Evolutionary conservation across 2,888 invertebrate species (phyloP).

Genomic region (Tiliacea aurago): DNA sequence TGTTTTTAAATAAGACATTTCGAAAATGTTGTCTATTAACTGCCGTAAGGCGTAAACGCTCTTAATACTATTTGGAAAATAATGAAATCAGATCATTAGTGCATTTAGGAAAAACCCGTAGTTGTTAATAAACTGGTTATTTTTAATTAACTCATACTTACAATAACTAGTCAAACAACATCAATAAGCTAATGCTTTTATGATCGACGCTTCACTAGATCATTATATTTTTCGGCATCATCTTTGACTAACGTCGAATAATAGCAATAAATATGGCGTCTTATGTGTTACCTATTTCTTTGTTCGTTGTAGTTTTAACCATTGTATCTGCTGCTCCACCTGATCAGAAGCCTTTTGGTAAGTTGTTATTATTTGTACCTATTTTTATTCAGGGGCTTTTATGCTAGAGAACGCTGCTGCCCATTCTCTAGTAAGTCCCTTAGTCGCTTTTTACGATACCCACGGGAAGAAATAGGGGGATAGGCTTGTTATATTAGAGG

Average conservation of each 20-base stretch:
- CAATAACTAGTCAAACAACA: not conserved
- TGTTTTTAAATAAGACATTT: too few relatives aligned
- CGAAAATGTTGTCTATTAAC: too few relatives aligned
- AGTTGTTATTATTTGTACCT: constrained; percentile 10
- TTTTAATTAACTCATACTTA: not conserved
- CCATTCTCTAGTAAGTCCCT: too few relatives aligned
- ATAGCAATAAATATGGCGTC: constrained; percentile 37
- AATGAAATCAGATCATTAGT: too few relatives aligned
- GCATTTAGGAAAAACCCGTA: not conserved
- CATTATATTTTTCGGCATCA: constrained; percentile 7
- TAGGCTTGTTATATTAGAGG: too few relatives aligned
- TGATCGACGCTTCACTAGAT: not conserved
- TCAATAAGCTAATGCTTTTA: too few relatives aligned
- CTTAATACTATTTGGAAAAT: too few relatives aligned
- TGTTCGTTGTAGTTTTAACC: constrained; percentile 24
- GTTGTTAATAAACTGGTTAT: not conserved
- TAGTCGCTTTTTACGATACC: too few relatives aligned
- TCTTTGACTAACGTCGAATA: constrained; percentile 6
- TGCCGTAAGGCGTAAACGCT: too few relatives aligned
- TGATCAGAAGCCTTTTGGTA: constrained; percentile 37
- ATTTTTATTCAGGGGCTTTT: too few relatives aligned
- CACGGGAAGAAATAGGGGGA: too few relatives aligned
- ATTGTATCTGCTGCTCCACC: constrained; percentile 29
- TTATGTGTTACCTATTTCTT: constrained; percentile 24
- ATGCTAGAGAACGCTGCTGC: too few relatives aligned